Evolutionary conservation across 1,140 invertebrate species (phyloP), one percentile per base, ranked within the genome.

Genomic region (Bombus ignitus): DNA sequence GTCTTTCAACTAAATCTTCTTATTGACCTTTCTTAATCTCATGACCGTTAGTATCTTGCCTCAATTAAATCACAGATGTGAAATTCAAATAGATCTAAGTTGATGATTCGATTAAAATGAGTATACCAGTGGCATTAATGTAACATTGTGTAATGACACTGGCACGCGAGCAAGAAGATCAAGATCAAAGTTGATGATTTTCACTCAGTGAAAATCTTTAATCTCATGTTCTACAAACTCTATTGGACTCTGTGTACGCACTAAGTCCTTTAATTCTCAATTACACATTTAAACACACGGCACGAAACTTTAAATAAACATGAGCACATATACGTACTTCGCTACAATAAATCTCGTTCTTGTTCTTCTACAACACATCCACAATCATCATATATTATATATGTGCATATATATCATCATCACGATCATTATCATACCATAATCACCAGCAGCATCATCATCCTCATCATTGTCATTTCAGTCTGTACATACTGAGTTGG

Each of bases 261-360:
- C 66, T 53, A 68, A 85, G 28, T 62, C 42, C 25, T 25, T 75
- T 59, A 75, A 88, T 71, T 35, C 73, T 75, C 77, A 83, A 57
- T 81, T 85, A 81, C 15, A 85, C 53, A 77, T 72, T 42, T 89
- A 83, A 77, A 83, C 81, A 89, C 72, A 83, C 66, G 65, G 59
- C 35, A 89, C 42, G 59, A 83, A 79, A 78, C 37, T 44, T 86
- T 86, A 89, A 71, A 73, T 72, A 81, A 85, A 85, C 79, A 53
- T 81, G 83, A 89, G 81, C 65, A 66, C 80, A 77, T 83, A 81
- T 86, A 85, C 76, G 65, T 88, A 89, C 37, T 85, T 8, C 32
- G 35, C 65, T 75, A 81, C 15, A 72, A 68, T 73, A 79, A 89
- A 77, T 87, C 57, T 83, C 66, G 84, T 57, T 47, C 53, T 83